Percentiles rank a stretch among this genome's conserved stretches.
Conservation (phyloP, 2,113 vertebrate genomes). For the Peromyscus maniculatus region DNA sequence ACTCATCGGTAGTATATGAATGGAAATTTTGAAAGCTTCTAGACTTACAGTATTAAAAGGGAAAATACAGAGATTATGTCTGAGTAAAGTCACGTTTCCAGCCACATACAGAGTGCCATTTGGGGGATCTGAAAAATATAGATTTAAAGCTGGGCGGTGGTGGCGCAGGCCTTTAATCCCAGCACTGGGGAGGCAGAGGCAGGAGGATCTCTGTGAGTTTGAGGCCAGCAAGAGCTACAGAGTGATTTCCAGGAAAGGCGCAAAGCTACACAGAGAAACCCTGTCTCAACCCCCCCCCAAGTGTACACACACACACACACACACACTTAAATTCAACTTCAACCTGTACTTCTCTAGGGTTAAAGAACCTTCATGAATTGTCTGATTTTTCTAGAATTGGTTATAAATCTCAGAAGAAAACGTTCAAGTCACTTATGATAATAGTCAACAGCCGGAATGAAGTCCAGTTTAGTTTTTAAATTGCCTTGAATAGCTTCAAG, state of each 20-base stretch:
- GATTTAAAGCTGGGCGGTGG: neutral
- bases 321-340: neutral
- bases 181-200: too few relatives aligned
- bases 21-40: slow-evolving; percentile 31
- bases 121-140: slow-evolving; percentile 58
- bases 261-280: too few relatives aligned
- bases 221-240: too few relatives aligned
- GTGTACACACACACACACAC: too few relatives aligned
- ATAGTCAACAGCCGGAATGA: slow-evolving; percentile 18
- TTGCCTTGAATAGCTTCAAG: slow-evolving; percentile 16
- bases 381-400: slow-evolving; percentile 47
- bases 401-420: slow-evolving; percentile 42
- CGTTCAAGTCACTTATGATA: slow-evolving; percentile 34
- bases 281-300: too few relatives aligned
- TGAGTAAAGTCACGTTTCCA: neutral
- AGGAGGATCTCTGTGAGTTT: too few relatives aligned
- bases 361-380: neutral
- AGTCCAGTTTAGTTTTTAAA: neutral
- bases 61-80: neutral
- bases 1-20: neutral
- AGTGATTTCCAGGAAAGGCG: too few relatives aligned
- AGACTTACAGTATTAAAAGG: neutral
- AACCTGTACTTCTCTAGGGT: slow-evolving; percentile 33
- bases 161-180: too few relatives aligned
- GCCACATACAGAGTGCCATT: neutral